Evolutionary conservation across 2,888 invertebrate species (phyloP), one percentile per base, ranked within the genome.

Genomic region (Eudemis profundana): DNA sequence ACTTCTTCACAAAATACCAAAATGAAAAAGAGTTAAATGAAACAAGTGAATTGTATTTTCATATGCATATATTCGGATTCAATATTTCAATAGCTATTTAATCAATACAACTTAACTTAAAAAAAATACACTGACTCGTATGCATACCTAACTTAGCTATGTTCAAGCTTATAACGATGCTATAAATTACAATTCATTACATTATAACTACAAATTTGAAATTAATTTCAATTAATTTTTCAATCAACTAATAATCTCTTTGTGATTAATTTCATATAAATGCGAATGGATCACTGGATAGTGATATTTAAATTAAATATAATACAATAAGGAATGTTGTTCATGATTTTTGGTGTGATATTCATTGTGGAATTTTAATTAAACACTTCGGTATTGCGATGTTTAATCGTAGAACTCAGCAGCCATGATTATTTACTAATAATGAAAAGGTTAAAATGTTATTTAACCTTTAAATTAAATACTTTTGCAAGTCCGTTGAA

Each of bases 61-160:
- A 89, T 89, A 90, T 89, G 90, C 87, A 89, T 92, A 91, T 91
- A 91, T 90, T 91, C 89, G 86, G 89, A 87, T 90, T 90, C 85
- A 90, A 87, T 90, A 90, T 87, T 88, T 89, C 87, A 89, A 88
- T 90, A 89, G 82, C 89, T 91, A 91, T 89, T 83, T 86, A 87
- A 87, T 87, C 85, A 88, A 82, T 88, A 88, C 84, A 90, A 87
- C 86, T 89, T 88, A 90, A 89, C 73, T 85, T 82, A 85, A 85
- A 89, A 83, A 90, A 91, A 90, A 86, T 87, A 89, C 89, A 90
- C 83, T 84, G 87, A 90, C 86, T 89, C 80, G 85, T 86, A 85
- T 79, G 80, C 81, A 82, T 84, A 84, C 77, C 83, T 88, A 87
- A 86, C 85, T 86, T 89, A 89, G 83, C 87, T 90, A 91, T 88